Conservation (phyloP, 2,888 invertebrate species). For the Thysanoteuthis rhombus region DNA sequence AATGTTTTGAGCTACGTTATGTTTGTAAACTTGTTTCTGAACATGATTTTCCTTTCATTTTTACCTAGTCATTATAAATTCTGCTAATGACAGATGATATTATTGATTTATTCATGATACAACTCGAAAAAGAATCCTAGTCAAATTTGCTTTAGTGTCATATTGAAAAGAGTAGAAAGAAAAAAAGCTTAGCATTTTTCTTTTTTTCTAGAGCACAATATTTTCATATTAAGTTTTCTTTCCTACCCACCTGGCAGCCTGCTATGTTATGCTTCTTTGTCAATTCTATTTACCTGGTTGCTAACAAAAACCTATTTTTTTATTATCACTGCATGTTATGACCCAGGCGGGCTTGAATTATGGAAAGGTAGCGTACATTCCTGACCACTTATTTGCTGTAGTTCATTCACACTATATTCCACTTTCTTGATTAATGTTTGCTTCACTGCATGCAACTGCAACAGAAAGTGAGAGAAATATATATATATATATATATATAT, state of each 20-base stretch:
- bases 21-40: not conserved
- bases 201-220: not conserved
- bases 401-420: conserved; percentile 16
- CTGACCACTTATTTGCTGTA: conserved; percentile 23
- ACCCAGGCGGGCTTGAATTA: conserved; percentile 25
- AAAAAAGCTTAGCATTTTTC: not conserved
- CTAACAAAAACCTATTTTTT: conserved; percentile 22
- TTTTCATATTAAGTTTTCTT: not conserved
- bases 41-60: not conserved
- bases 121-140: not conserved
- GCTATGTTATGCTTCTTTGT: conserved; percentile 12
- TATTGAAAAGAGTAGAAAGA: not conserved
- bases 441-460: not conserved
- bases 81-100: not conserved
- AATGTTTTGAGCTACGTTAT: not conserved
- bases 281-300: conserved; percentile 18
- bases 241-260: not conserved
- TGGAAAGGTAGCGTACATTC: conserved; percentile 27
- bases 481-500: not conserved
- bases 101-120: not conserved
- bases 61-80: not conserved
- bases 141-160: not conserved
- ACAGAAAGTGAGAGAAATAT: too few species aligned
- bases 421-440: not conserved
- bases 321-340: conserved; percentile 28